Base-by-base conservation (phyloP, 2,888 invertebrate species). In the Apamea anceps region DNA sequence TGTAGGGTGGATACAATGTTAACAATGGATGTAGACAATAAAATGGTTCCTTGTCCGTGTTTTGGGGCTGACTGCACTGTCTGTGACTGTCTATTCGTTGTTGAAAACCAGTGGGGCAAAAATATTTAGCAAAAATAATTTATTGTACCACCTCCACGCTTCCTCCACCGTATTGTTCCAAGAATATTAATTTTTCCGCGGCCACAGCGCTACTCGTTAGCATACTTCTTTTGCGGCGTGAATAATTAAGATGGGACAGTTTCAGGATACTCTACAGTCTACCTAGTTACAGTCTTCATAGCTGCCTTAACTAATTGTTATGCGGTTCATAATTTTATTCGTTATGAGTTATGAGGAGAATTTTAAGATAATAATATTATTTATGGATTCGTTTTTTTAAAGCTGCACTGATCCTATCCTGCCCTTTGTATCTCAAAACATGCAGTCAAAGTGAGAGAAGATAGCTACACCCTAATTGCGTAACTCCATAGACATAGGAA, bases 161-260 rank as follows among this genome's bases (percentile, higher is more conserved):
- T 77, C 5, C 0, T 18, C 12, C 25, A 1, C 48, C 4, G 54
- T 70, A 15, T 48, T 60, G 60, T 60, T 37, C 25, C 74, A 70
- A 54, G 65, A 72, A 54, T 68, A 79, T 81, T 75, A 77, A 32
- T 87, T 78, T 74, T 62, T 66, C 62, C 75, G 63, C 13, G 71
- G 54, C 79, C 65, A 70, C 71, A 54, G 67, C 32, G 45, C n/a
- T 48, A 15, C 70, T 87, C 77, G 81, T 81, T 66, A 78, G 79
- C 87, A 81, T 87, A 81, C 32, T 87, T 84, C 79, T 77, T 81
- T 79, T 77, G 32, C n/a, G 21, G 67, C 28, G 54, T 65, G 77
- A 87, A 79, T 87, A 79, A 84, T 84, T 77, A 79, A 72, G 51
- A 76, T 65, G 63, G 62, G 72, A 72, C 75, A 67, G 66, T 67